phyloP scores from a whole-genome alignment of 2,797 vertebrate species.

The Sebastolobus alascanus region DNA sequence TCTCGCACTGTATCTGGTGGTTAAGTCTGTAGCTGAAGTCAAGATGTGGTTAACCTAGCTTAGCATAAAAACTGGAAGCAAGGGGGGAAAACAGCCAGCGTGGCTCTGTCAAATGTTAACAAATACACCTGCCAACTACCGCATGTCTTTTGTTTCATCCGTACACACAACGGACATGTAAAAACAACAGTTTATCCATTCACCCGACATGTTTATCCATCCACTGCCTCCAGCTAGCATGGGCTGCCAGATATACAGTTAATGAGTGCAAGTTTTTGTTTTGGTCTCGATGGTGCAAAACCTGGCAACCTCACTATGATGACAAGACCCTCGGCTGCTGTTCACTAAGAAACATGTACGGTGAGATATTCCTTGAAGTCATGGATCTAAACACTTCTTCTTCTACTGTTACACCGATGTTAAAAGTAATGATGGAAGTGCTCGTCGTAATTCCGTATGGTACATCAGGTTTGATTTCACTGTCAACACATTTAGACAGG shows the following conservation, averaged over 20 bases:
- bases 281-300: not conserved
- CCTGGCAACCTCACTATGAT: not conserved
- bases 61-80: not conserved
- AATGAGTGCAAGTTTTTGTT: not conserved
- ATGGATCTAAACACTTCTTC: not conserved
- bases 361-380: constrained; percentile 7
- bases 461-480: constrained; percentile 7
- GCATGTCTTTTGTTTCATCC: not conserved
- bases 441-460: not conserved
- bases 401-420: not conserved
- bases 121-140: not conserved
- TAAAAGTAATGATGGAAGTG: not conserved
- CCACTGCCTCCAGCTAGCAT: not conserved
- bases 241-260: not conserved
- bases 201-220: not conserved
- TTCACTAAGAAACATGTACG: not conserved
- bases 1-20: not conserved
- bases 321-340: not conserved
- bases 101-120: not conserved
- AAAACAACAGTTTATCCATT: not conserved
- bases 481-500: constrained; percentile 2
- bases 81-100: not conserved
- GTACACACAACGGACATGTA: not conserved
- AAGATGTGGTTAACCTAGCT: not conserved
- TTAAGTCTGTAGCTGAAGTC: not conserved